Evolutionary conservation across 2,113 vertebrate species (phyloP), one percentile per base, ranked within the genome.

Genomic region (Podocnemis expansa): DNA sequence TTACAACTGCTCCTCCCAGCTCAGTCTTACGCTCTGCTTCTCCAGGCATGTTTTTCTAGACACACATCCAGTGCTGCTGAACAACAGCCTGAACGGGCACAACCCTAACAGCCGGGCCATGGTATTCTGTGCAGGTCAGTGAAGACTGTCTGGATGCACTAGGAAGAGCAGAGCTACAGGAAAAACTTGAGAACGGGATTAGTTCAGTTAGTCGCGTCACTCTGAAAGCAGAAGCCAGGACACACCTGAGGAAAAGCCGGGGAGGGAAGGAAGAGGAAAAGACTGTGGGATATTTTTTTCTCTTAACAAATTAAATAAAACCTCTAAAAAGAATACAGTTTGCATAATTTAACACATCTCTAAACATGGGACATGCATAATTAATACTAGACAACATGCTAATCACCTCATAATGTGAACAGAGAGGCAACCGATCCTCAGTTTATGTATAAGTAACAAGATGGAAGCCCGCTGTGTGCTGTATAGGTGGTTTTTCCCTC

Each of bases 271-370:
- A 21, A 70, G 45, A 52, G 84, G 5, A 6, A 12, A 85, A 83
- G 27, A 8, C 19, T 78, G 84, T 10, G 1, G 10, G 38, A 88
- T 38, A 41, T 41, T 34, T 41, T 67, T 29, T 3, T 8, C 4
- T 54, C 73, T 60, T 52, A 91, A 60, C 73, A 95, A 94, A 96
- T 91, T 88, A 95, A 96, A 80, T 78, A 82, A 73, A 91, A 93
- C 94, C 52, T 45, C 92, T 95, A 93, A 96, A 67, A 67, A 96
- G 85, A 93, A 91, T 88, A 91, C 82, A 80, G 84, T 83, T 89
- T 97, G 96, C 95, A 97, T 97, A 97, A 97, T 97, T 96, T 95
- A 96, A 90, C 91, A 85, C 73, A 80, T 89, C 93, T 93, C 85
- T 91, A 97, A 96, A 95, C 95, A 96, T 79, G 88, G 67, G 93